Base-by-base conservation (phyloP, 2,113 vertebrate species). In the Falcunculus frontatus region DNA sequence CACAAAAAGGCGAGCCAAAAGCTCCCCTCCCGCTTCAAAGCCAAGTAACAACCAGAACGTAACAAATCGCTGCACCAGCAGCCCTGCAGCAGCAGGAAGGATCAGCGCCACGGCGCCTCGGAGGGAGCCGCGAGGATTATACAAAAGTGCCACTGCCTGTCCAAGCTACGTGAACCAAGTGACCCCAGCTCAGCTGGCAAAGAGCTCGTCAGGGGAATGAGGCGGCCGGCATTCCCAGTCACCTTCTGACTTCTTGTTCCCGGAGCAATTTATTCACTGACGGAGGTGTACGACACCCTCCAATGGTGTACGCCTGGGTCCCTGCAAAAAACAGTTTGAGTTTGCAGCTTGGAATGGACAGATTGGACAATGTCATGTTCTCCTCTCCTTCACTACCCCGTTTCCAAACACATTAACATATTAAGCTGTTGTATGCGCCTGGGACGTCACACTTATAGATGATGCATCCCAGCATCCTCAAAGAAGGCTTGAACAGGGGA, bases 231-330 rank as follows among this genome's bases (percentile, higher is more conserved):
- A 7, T 23, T 83, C 68, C 80, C 57, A 11, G 74, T 67, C 85
- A 87, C 92, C 93, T 73, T 57, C 65, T 52, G 70, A 77, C 69
- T 93, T 50, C 62, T 64, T 47, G 52, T 33, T 94, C 76, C 68
- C 1, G 3, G 75, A 87, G 84, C 81, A 56, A 95, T 95, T 88
- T 87, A 93, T 92, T 82, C 88, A 70, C 33, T 4, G 3, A 69
- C 62, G 55, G 91, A 95, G 76, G 72, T 30, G 32, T 41, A 1
- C n/a, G 57, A 95, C 95, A 97, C 90, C 96, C 96, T 97, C 97
- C 97, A 60, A 57, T 23, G 89, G n/a, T 53, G 25, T 22, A 47
- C 10, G 14, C 12, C 32, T 16, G 67, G 29, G 39, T 46, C 70
- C 76, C 67, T 52, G 50, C 33, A 78, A 83, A 83, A 78, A 65